Conservation (phyloP, 2,888 invertebrate species). For the Corbicula japonica region DNA sequence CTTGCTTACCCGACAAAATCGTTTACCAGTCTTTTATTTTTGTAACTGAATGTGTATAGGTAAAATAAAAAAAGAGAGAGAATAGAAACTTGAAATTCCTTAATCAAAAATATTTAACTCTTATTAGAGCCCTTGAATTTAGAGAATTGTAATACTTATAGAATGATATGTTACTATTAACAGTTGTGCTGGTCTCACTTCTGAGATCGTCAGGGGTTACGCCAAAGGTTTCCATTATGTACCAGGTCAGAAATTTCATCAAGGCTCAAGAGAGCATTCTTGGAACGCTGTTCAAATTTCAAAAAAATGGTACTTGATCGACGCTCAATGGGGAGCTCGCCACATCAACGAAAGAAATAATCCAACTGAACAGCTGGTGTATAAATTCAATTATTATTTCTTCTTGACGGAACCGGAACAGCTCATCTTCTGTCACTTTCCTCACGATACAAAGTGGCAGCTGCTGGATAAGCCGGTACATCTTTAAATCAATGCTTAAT, state of each 20-base stretch:
- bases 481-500: background rate
- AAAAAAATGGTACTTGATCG: slow-evolving; percentile 86
- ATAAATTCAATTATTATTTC: slow-evolving; percentile 86
- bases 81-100: no score
- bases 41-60: no score
- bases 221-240: slow-evolving; percentile 86
- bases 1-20: no score
- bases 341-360: slow-evolving; percentile 86
- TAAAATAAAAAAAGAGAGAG: no score
- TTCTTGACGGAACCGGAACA: slow-evolving; percentile 86
- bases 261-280: slow-evolving; percentile 85
- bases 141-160: no score
- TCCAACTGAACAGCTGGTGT: slow-evolving; percentile 84
- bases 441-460: slow-evolving; percentile 86
- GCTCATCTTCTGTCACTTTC: slow-evolving; percentile 86
- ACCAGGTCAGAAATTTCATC: slow-evolving; percentile 86
- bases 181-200: slow-evolving; percentile 86
- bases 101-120: no score
- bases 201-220: slow-evolving; percentile 86
- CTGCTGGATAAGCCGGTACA: slow-evolving; percentile 80
- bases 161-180: no score
- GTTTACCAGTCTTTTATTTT: no score
- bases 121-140: no score
- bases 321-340: slow-evolving; percentile 86
- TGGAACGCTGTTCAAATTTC: slow-evolving; percentile 87